Conservation (phyloP, 1,140 invertebrate species). For the Papilio polytes region DNA sequence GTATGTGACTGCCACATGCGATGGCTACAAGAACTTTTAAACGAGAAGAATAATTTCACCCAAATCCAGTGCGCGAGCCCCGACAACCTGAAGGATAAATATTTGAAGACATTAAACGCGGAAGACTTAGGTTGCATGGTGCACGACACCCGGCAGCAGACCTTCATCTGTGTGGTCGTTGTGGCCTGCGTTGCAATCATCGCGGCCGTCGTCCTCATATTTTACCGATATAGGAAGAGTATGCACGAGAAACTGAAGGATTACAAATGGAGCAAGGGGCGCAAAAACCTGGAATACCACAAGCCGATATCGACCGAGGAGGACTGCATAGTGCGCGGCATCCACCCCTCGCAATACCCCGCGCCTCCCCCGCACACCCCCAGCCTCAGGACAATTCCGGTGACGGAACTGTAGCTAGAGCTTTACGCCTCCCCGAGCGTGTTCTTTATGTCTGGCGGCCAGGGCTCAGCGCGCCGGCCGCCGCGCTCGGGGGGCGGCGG, state of each 20-base stretch:
- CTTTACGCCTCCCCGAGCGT: slow-evolving; percentile 91
- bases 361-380: slow-evolving; percentile 84
- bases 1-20: slow-evolving; percentile 91
- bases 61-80: slow-evolving; percentile 91
- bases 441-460: slow-evolving; percentile 86
- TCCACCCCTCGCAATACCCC: slow-evolving; percentile 85
- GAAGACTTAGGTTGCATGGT: slow-evolving; percentile 92
- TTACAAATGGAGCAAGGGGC: slow-evolving; percentile 92
- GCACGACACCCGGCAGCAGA: slow-evolving; percentile 89
- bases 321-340: slow-evolving; percentile 88
- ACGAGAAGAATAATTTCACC: slow-evolving; percentile 87
- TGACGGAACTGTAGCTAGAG: slow-evolving; percentile 97
- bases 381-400: slow-evolving; percentile 90
- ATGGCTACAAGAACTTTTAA: slow-evolving; percentile 91
- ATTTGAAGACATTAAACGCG: slow-evolving; percentile 87
- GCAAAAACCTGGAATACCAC: slow-evolving; percentile 94
- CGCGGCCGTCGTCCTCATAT: slow-evolving; percentile 87
- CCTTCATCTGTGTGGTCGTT: slow-evolving; percentile 89
- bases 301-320: slow-evolving; percentile 94
- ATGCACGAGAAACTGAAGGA: slow-evolving; percentile 92
- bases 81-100: slow-evolving; percentile 87
- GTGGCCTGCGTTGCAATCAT: slow-evolving; percentile 88
- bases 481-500: slow-evolving; percentile 85
- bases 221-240: slow-evolving; percentile 91
- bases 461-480: slow-evolving; percentile 83